phyloP scores from a whole-genome alignment of 64 coral and sea anemone genomes.

The Montipora foliosa region DNA sequence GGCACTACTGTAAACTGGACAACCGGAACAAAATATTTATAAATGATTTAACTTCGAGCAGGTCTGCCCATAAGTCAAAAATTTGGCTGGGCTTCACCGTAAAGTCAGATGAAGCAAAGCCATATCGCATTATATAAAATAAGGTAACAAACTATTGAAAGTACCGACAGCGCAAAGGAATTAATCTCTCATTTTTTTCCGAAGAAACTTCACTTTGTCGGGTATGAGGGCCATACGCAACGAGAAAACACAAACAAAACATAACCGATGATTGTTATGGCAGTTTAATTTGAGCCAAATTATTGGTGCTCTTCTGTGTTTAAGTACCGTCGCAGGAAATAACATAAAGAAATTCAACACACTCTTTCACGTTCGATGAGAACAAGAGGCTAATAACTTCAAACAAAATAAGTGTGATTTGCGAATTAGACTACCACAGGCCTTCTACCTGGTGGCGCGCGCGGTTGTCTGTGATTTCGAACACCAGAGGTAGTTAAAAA shows the following conservation, averaged over 20 bases:
- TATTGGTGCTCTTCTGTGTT: not conserved
- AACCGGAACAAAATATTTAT: conserved; percentile 14
- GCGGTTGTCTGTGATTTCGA: no score
- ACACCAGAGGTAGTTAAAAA: no score
- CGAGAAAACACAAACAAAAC: not conserved
- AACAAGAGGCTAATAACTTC: no score
- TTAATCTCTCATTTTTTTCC: not conserved
- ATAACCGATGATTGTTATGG: not conserved
- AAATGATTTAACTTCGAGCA: conserved; percentile 8
- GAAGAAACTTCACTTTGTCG: not conserved
- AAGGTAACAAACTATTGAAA: not conserved
- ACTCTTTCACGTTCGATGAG: no score
- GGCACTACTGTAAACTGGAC: not conserved
- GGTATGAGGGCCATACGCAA: not conserved
- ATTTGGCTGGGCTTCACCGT: not conserved
- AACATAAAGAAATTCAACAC: no score
- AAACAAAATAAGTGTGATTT: no score
- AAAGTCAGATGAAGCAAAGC: not conserved
- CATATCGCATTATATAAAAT: not conserved
- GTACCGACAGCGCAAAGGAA: not conserved
- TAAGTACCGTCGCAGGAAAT: not conserved
- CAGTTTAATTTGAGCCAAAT: not conserved
- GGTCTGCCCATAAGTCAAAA: not conserved
- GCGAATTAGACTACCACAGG: no score
- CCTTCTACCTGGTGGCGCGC: no score